These are phyloP conservation scores for Torymus texanus DNA, from an alignment of 2,888 invertebrate genomes.

Conservation along the genomic window DNA sequence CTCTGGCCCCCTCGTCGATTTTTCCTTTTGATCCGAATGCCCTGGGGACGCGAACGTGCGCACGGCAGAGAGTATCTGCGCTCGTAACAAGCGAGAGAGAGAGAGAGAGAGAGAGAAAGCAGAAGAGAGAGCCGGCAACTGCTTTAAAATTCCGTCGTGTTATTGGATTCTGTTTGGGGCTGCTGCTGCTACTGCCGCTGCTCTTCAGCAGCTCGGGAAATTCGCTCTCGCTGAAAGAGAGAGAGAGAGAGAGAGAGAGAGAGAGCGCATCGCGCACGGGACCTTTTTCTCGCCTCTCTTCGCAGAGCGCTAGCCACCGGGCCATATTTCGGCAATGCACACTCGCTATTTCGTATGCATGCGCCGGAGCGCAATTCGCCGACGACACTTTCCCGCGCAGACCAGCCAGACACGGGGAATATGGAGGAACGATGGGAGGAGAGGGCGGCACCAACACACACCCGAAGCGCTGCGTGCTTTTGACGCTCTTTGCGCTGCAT, in stretches of 20 bases:
- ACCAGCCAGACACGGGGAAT: background rate
- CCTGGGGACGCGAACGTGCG: background rate
- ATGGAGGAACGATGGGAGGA: conserved; percentile 1
- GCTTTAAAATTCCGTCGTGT: conserved; percentile 49
- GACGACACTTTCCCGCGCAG: conserved; percentile 38
- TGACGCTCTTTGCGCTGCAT: conserved; percentile 60
- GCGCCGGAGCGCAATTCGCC: conserved; percentile 45
- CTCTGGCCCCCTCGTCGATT: background rate
- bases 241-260: too few species aligned
- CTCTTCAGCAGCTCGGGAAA: background rate
- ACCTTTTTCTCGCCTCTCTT: background rate
- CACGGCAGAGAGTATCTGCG: too few species aligned
- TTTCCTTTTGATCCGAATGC: conserved; percentile 10
- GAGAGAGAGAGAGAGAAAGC: background rate
- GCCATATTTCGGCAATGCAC: too few species aligned
- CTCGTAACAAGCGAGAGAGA: background rate
- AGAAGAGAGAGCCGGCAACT: background rate
- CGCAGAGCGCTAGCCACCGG: conserved; percentile 6
- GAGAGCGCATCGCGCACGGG: background rate
- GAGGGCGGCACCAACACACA: background rate
- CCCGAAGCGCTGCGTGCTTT: conserved; percentile 41
- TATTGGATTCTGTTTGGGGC: conserved; percentile 52
- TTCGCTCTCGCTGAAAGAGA: background rate
- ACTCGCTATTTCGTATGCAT: conserved; percentile 65
- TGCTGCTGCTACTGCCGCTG: too few species aligned